Conservation (phyloP, 2,797 vertebrate genomes). For the Girardinus metallicus region DNA sequence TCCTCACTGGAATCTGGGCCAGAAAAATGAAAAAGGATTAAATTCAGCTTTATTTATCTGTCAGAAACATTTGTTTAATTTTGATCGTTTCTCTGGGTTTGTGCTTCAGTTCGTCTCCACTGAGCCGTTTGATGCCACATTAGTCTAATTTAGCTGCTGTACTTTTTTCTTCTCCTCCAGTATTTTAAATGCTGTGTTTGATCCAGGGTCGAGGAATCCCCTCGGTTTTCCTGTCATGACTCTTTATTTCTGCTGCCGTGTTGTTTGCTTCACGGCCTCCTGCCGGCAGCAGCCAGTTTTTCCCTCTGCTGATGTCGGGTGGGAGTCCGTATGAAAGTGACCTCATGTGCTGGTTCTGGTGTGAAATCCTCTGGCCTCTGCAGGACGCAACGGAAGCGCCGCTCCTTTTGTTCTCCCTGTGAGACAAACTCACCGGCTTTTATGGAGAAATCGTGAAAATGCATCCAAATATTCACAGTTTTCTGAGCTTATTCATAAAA, state of each 20-base stretch:
- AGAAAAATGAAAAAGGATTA: neutral
- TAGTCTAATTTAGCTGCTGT: neutral
- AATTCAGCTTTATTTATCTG: neutral
- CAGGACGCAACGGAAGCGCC: neutral
- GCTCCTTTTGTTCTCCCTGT: neutral
- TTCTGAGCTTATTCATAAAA: neutral
- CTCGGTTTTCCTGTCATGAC: no score
- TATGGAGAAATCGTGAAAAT: neutral
- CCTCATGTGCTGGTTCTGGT: constrained; percentile 4
- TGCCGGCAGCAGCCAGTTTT: neutral
- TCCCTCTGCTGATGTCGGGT: neutral
- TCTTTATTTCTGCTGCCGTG: neutral
- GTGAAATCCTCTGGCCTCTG: neutral
- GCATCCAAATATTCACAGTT: neutral
- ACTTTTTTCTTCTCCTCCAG: neutral
- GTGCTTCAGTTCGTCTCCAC: neutral
- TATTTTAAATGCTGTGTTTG: neutral
- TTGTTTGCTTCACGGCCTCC: neutral
- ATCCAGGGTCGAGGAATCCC: neutral
- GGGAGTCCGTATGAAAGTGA: neutral
- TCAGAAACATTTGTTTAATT: neutral
- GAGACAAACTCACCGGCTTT: neutral
- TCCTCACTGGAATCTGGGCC: neutral
- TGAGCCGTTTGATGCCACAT: neutral
- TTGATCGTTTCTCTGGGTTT: neutral